Evolutionary conservation across 2,113 vertebrate species (phyloP).

Genomic region (Gadus macrocephalus): DNA sequence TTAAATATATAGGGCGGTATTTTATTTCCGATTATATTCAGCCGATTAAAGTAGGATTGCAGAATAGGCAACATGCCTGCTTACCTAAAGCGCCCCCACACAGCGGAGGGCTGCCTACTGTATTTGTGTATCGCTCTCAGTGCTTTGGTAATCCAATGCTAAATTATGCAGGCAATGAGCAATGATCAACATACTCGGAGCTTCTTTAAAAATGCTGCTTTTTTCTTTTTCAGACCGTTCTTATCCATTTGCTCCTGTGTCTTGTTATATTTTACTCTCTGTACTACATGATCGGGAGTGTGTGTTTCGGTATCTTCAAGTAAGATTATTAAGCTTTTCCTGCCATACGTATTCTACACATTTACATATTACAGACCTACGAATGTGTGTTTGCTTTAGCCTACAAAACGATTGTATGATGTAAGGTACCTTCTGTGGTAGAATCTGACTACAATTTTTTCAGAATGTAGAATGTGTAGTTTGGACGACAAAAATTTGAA

Average conservation of each 20-base stretch:
- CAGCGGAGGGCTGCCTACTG: neutral
- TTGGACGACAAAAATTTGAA: too few relatives aligned
- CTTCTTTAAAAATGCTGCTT: too few relatives aligned
- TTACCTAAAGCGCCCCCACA: slow-evolving; percentile 2
- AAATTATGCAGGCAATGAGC: too few relatives aligned
- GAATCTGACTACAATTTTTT: neutral
- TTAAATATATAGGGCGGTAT: neutral
- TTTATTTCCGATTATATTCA: neutral
- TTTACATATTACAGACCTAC: neutral
- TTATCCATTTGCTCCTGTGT: slow-evolving; percentile 76
- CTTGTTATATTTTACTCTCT: slow-evolving; percentile 77
- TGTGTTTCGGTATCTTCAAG: slow-evolving; percentile 76
- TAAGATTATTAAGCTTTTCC: slow-evolving; percentile 48
- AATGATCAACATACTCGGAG: too few relatives aligned
- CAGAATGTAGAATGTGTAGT: neutral
- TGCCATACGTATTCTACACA: neutral
- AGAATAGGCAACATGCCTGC: neutral
- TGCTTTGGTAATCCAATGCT: too few relatives aligned
- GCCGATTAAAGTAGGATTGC: neutral
- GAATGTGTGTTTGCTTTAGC: neutral
- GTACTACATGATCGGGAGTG: slow-evolving; percentile 76
- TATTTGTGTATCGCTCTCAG: too few relatives aligned
- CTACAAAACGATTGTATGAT: too few relatives aligned
- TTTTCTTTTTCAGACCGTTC: slow-evolving; percentile 62
- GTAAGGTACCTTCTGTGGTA: too few relatives aligned